A percentile compares a stretch with the other conserved stretches of the same genome.
Conservation (phyloP, 2,113 vertebrate genomes). For the Phainopepla nitens region DNA sequence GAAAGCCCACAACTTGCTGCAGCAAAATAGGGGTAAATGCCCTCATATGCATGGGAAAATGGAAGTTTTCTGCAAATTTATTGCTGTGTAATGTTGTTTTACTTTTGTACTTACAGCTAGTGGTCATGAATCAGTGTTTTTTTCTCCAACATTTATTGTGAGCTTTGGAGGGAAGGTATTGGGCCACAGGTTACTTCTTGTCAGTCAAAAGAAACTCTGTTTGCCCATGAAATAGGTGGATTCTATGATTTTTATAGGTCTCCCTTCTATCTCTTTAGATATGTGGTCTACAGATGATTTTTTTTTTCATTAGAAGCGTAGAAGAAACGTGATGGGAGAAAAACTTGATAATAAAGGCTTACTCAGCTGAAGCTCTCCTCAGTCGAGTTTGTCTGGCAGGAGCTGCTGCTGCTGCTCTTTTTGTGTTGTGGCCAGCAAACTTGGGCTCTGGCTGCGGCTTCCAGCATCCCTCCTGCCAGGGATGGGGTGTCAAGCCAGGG, state of each 20-base stretch:
- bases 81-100: neutral
- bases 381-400: neutral
- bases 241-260: neutral
- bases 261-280: neutral
- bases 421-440: neutral
- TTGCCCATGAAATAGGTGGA: neutral
- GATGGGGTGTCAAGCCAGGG: neutral
- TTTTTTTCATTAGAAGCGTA: neutral
- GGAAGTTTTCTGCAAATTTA: neutral
- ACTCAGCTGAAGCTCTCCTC: neutral
- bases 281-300: neutral
- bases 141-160: neutral
- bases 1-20: neutral
- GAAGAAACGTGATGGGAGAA: neutral
- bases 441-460: neutral
- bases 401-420: neutral
- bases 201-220: neutral
- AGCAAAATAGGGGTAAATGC: neutral
- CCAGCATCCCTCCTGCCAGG: neutral
- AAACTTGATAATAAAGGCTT: neutral
- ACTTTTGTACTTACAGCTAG: neutral
- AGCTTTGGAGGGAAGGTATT: neutral
- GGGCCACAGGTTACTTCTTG: neutral
- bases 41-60: neutral
- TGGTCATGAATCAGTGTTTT: neutral